A percentile compares a stretch with the other conserved stretches of the same genome.
These are phyloP conservation scores for Ophion costatus DNA, from an alignment of 2,888 invertebrate species.

Conservation along the genomic window DNA sequence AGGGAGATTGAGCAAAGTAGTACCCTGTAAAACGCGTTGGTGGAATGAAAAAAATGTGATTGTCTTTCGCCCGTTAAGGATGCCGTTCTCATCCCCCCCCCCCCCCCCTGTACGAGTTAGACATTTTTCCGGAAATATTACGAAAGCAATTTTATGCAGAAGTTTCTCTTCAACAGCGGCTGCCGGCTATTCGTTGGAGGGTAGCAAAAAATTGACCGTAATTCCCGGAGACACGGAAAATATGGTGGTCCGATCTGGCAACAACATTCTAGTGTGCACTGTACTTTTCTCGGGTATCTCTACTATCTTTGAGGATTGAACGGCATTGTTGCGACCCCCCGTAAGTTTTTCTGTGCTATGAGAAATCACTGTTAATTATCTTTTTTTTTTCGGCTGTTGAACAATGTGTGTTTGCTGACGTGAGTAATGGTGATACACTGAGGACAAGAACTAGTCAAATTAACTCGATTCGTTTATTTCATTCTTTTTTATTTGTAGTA, in stretches of 20 bases:
- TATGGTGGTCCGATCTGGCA: not conserved
- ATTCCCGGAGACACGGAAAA: not conserved
- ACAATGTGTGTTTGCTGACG: not conserved
- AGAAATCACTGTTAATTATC: not conserved
- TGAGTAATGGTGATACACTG: not conserved
- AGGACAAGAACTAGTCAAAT: not conserved
- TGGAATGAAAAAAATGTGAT: constrained; percentile 55
- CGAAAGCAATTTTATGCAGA: constrained; percentile 11
- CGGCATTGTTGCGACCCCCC: not conserved
- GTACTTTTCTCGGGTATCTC: not conserved
- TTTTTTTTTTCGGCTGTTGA: not conserved
- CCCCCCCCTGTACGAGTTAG: constrained; percentile 13
- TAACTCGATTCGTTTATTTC: no score
- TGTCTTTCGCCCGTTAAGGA: constrained; percentile 44
- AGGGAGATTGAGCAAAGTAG: constrained; percentile 47
- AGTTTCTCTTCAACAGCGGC: not conserved
- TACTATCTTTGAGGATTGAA: not conserved
- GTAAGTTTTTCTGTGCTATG: not conserved
- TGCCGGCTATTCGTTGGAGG: not conserved
- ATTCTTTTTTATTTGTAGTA: no score
- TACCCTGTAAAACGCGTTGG: constrained; percentile 63
- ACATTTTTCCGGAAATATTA: constrained; percentile 39
- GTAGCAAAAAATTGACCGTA: not conserved
- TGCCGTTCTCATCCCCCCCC: constrained; percentile 23
- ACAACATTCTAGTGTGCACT: not conserved